Evolutionary conservation across 2,113 vertebrate species (phyloP).

Genomic region (Pluvialis apricaria): DNA sequence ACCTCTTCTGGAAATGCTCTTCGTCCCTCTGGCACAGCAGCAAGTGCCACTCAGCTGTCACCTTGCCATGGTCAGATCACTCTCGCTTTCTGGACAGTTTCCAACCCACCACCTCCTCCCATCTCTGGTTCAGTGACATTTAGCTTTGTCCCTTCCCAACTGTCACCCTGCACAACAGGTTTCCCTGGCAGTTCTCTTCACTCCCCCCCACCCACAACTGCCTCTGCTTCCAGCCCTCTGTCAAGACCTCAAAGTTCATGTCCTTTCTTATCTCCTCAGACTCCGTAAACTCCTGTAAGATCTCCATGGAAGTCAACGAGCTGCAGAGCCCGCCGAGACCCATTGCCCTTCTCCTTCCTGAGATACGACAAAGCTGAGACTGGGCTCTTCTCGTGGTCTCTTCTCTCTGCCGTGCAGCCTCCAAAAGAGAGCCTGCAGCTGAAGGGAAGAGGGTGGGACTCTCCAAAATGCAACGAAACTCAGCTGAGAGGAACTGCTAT

Average conservation of each 20-base stretch:
- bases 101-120: neutral
- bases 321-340: neutral
- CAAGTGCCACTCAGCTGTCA: neutral
- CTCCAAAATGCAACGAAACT: neutral
- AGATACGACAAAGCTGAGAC: neutral
- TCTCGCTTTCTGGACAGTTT: neutral
- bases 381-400: neutral
- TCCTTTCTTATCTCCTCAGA: neutral
- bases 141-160: neutral
- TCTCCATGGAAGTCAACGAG: neutral
- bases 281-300: neutral
- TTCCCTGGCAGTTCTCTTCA: neutral
- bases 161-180: neutral
- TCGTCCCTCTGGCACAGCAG: rapidly evolving
- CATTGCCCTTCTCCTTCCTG: neutral
- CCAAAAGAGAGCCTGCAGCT: neutral
- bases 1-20: neutral
- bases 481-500: neutral
- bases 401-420: neutral
- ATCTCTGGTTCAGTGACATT: neutral
- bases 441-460: neutral
- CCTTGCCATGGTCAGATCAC: neutral
- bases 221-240: neutral
- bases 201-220: rapidly evolving
- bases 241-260: neutral